These are phyloP conservation scores for Centropus unirufus DNA, from an alignment of 2,113 vertebrate genomes.

Conservation along the genomic window DNA sequence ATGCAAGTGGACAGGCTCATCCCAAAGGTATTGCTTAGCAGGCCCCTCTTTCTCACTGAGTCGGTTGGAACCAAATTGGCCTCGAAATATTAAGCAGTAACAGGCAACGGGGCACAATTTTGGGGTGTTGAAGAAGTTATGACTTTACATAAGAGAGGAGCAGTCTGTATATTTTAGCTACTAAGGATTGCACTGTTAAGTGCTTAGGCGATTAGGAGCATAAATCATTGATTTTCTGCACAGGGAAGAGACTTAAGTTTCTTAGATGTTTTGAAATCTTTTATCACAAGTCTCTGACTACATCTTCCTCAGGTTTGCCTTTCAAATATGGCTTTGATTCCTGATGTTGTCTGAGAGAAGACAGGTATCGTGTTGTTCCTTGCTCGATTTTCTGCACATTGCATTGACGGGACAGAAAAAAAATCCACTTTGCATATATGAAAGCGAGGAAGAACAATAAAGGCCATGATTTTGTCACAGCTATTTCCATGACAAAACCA, in stretches of 20 bases:
- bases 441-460: slow-evolving; percentile 53
- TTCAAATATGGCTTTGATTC: not conserved
- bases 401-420: not conserved
- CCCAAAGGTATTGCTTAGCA: not conserved
- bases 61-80: not conserved
- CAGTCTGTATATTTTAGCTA: not conserved
- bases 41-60: not conserved
- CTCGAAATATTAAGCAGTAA: not conserved
- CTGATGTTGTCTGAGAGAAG: not conserved
- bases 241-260: not conserved
- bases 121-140: not conserved
- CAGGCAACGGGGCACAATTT: not conserved
- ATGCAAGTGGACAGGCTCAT: not conserved
- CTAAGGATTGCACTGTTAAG: not conserved
- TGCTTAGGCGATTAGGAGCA: not conserved
- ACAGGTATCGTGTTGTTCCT: not conserved
- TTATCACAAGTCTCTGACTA: not conserved
- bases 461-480: slow-evolving; percentile 46
- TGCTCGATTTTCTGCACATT: not conserved
- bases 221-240: not conserved
- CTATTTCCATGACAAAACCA: slow-evolving; percentile 59
- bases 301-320: not conserved
- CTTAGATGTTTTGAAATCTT: not conserved
- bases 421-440: slow-evolving; percentile 22
- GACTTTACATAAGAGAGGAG: not conserved